A percentile compares a stretch with the other conserved stretches of the same genome.
Evolutionary conservation across 2,113 vertebrate species (phyloP).

Genomic region (Mohoua ochrocephala): DNA sequence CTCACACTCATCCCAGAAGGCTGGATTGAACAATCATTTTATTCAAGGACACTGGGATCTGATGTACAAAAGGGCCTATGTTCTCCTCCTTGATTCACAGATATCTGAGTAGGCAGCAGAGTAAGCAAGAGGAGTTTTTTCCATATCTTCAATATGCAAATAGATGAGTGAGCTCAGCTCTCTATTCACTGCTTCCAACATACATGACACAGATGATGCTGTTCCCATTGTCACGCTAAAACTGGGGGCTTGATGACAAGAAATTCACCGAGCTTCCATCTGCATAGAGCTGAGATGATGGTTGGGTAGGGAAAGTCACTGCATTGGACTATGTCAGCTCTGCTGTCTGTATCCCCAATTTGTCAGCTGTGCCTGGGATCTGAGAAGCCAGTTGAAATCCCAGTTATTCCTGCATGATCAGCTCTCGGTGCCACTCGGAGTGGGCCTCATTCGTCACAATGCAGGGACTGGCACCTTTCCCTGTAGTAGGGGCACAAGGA

Average conservation of each 20-base stretch:
- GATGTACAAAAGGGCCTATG: not conserved
- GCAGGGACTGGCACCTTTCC: not conserved
- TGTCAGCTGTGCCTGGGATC: not conserved
- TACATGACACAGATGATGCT: slow-evolving; percentile 49
- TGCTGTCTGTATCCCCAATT: not conserved
- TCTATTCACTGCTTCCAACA: slow-evolving; percentile 53
- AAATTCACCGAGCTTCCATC: not conserved
- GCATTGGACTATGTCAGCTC: not conserved
- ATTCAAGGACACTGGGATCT: not conserved
- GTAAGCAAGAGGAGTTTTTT: slow-evolving; percentile 34
- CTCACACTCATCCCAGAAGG: not conserved
- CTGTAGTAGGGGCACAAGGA: fast-evolving
- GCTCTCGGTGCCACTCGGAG: not conserved
- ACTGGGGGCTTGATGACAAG: slow-evolving; percentile 34
- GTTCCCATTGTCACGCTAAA: slow-evolving; percentile 46
- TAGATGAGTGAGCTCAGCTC: slow-evolving; percentile 39
- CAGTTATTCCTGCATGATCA: not conserved
- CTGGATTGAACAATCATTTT: not conserved
- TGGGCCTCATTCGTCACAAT: not conserved
- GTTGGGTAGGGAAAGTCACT: not conserved
- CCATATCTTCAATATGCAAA: slow-evolving; percentile 50
- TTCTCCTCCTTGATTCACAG: slow-evolving; percentile 11
- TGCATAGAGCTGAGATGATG: not conserved
- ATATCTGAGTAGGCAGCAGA: slow-evolving; percentile 34
- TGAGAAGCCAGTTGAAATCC: not conserved